phyloP scores from a whole-genome alignment of 92 coral and sea anemone species.

The Epizoanthus rinbou region DNA sequence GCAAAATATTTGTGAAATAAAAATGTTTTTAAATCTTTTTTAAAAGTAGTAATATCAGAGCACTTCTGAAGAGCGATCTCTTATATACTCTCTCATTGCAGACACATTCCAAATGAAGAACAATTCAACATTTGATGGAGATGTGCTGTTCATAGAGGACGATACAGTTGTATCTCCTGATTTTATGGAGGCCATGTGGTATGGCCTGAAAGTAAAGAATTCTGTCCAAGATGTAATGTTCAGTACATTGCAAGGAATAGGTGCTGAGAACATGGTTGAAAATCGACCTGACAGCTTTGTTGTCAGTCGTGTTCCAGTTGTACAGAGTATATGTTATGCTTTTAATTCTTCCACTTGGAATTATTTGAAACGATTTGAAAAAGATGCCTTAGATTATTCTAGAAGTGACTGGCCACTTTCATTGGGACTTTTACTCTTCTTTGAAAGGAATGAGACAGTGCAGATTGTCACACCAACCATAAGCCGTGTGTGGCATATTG shows the following conservation, averaged over 20 bases:
- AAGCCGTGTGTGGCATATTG: slow-evolving; percentile 98
- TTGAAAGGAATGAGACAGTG: slow-evolving; percentile 83
- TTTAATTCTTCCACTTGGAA: slow-evolving; percentile 92
- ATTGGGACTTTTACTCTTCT: slow-evolving; percentile 81
- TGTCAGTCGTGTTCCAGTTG: slow-evolving; percentile 83
- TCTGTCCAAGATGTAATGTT: slow-evolving; percentile 71
- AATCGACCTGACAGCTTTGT: slow-evolving; percentile 92
- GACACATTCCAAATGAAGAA: slow-evolving; percentile 83
- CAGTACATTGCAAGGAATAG: slow-evolving; percentile 85
- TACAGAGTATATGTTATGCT: slow-evolving; percentile 92
- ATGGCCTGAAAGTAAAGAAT: slow-evolving; percentile 79
- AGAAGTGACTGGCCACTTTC: slow-evolving; percentile 90
- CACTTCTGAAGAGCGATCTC: too few species aligned
- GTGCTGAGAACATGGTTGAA: slow-evolving; percentile 84
- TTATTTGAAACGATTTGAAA: slow-evolving; percentile 82
- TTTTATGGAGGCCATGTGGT: slow-evolving; percentile 95
- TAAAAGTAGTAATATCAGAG: too few species aligned
- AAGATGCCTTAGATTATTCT: slow-evolving; percentile 71
- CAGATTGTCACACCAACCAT: slow-evolving; percentile 88
- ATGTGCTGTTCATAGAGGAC: slow-evolving; percentile 93
- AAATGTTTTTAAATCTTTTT: too few species aligned
- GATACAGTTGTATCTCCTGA: slow-evolving; percentile 90
- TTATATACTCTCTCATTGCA: slow-evolving; percentile 1
- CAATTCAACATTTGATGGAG: slow-evolving; percentile 76
- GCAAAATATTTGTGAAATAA: too few species aligned